phyloP scores from a whole-genome alignment of 2,113 vertebrate species.

The Gulo gulo region DNA sequence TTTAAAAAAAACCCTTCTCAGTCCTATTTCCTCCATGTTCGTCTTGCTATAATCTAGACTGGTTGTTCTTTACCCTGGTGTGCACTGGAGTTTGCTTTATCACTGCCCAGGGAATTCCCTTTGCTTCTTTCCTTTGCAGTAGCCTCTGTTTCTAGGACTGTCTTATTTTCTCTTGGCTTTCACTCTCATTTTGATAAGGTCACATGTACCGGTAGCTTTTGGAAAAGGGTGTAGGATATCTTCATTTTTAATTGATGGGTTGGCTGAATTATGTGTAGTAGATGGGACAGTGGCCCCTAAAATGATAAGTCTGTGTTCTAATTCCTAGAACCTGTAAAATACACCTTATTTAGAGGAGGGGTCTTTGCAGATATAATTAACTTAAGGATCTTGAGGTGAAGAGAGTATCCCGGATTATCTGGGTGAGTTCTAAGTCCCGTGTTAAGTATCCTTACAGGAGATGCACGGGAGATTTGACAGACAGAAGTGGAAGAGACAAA shows the following conservation, averaged over 20 bases:
- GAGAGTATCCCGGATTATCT: not conserved
- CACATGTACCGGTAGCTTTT: not conserved
- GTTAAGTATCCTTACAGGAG: not conserved
- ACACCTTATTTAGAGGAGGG: not conserved
- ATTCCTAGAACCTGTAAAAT: not conserved
- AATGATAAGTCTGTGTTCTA: not conserved
- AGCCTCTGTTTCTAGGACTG: not conserved
- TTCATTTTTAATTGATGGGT: not conserved
- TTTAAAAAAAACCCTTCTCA: not conserved
- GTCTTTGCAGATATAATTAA: not conserved
- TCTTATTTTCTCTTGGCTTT: not conserved
- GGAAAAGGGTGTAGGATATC: not conserved
- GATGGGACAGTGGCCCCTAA: not conserved
- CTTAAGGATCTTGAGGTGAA: not conserved
- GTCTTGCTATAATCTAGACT: not conserved
- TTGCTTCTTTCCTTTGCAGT: not conserved
- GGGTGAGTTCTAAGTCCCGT: not conserved
- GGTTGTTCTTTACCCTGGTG: not conserved
- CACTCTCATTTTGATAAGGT: not conserved
- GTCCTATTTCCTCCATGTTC: not conserved
- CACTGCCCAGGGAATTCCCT: not conserved
- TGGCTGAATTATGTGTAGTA: not conserved
- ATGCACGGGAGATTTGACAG: not conserved
- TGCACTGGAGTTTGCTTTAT: not conserved
- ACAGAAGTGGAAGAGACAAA: not conserved